Evolutionary conservation across 2,113 vertebrate species (phyloP).

Genomic region (Lamprologus sp.): DNA sequence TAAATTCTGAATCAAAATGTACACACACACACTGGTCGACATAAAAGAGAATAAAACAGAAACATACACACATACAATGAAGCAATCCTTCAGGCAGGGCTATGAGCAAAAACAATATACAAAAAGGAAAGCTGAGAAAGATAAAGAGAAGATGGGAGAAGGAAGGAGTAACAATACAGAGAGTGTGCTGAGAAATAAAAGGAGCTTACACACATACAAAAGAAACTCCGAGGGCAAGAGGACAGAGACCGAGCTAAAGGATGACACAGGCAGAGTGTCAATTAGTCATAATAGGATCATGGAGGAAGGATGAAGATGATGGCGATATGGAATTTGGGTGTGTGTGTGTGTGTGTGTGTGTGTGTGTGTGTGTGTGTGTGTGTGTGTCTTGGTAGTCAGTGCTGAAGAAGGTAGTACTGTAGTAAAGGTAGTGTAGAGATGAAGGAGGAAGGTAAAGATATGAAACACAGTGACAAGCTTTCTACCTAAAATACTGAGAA

Average conservation of each 20-base stretch:
- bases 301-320: slow-evolving; percentile 5
- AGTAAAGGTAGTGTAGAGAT: not conserved
- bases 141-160: not conserved
- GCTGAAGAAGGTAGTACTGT: not conserved
- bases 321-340: not conserved
- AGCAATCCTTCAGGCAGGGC: not conserved
- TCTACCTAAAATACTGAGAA: not conserved
- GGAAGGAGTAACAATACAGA: not conserved
- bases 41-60: not conserved
- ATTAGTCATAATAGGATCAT: slow-evolving; percentile 38
- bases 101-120: not conserved
- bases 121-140: not conserved
- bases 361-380: not conserved
- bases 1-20: not conserved
- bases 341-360: not conserved
- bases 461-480: not conserved
- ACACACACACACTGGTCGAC: not conserved
- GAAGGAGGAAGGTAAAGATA: not conserved
- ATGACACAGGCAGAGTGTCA: slow-evolving; percentile 29
- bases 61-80: not conserved
- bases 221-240: not conserved
- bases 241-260: slow-evolving; percentile 3
- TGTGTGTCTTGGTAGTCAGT: not conserved
- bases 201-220: not conserved
- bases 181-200: not conserved